Conservation (phyloP, 2,888 invertebrate species). For the Drosophila eohydei region DNA sequence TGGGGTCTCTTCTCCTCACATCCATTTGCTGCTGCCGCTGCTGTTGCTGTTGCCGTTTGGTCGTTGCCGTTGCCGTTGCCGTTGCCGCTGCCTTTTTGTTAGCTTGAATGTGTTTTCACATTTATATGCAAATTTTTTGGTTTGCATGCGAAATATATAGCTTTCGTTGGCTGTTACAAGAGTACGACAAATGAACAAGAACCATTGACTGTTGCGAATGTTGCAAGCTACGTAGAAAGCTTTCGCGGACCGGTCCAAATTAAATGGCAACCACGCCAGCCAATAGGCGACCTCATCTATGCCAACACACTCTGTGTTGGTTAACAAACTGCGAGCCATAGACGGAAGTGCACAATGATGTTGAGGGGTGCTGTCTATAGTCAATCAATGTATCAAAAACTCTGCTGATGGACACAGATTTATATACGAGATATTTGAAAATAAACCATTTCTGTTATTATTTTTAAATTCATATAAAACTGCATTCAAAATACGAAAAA, state of each 20-base stretch:
- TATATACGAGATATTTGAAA: background rate
- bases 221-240: slow-evolving; percentile 26
- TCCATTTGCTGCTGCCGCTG: slow-evolving; percentile 13
- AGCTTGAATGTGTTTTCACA: slow-evolving; percentile 79
- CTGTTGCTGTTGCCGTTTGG: too few relatives aligned
- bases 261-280: slow-evolving; percentile 51
- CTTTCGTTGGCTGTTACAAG: slow-evolving; percentile 56
- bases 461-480: background rate
- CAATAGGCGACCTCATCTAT: slow-evolving; percentile 52
- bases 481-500: background rate
- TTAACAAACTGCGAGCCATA: background rate
- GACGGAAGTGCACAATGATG: background rate
- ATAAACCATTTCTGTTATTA: background rate
- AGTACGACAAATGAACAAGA: slow-evolving; percentile 69
- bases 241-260: slow-evolving; percentile 39
- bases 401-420: background rate
- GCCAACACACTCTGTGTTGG: slow-evolving; percentile 26
- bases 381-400: background rate
- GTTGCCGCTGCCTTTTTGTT: slow-evolving; percentile 58
- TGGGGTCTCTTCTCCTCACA: slow-evolving; percentile 27
- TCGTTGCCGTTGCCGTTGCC: slow-evolving; percentile 36
- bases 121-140: slow-evolving; percentile 78
- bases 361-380: background rate
- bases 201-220: slow-evolving; percentile 39
- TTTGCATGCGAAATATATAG: slow-evolving; percentile 77